phyloP scores from a whole-genome alignment of 2,888 invertebrate genomes.

The Desoria tigrina region DNA sequence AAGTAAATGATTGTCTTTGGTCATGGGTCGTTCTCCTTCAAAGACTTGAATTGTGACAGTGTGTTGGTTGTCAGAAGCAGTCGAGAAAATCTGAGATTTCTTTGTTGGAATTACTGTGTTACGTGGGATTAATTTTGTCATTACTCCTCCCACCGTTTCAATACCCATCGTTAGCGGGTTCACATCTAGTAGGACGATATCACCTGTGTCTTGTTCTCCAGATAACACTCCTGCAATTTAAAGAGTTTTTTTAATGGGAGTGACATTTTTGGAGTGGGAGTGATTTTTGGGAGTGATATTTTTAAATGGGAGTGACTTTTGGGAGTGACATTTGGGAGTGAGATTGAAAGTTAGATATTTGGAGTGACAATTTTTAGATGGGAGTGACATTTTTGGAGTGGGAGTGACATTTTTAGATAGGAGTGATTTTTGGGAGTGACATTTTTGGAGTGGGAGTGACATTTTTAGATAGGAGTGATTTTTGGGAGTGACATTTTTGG shows the following conservation, averaged over 20 bases:
- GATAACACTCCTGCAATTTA: constrained; percentile 84
- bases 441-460: no score
- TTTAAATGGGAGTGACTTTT: no score
- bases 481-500: no score
- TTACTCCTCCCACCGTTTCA: constrained; percentile 98
- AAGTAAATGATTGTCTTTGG: constrained; percentile 97
- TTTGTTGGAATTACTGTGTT: constrained; percentile 99
- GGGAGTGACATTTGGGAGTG: no score
- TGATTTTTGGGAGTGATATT: no score
- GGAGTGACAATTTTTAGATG: no score
- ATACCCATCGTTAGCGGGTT: constrained; percentile 99
- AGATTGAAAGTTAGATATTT: no score
- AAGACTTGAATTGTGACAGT: constrained; percentile 98
- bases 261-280: no score
- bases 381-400: no score
- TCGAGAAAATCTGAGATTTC: constrained; percentile 98
- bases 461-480: no score
- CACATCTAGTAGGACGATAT: constrained; percentile 93
- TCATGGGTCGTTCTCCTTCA: constrained; percentile 99
- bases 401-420: no score
- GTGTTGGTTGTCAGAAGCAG: constrained; percentile 98
- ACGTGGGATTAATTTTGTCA: constrained; percentile 96
- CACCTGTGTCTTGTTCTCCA: constrained; percentile 95
- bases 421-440: no score
- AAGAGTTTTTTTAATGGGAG: constrained; percentile 71